Percentiles rank a stretch among this genome's conserved stretches.
Evolutionary conservation across 2,888 invertebrate genomes (phyloP).

Genomic region (Fabriciana adippe): DNA sequence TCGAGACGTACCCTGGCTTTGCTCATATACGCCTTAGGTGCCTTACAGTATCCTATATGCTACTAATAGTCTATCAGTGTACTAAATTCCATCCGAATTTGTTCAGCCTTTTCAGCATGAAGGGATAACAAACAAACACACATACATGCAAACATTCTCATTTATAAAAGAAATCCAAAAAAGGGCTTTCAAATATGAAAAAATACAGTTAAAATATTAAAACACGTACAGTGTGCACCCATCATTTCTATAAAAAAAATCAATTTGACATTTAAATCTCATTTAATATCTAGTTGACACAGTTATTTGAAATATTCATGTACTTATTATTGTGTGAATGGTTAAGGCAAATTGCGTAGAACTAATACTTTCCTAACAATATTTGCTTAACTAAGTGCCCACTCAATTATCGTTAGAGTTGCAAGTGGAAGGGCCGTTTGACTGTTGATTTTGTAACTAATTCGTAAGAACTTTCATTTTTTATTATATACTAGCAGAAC

Average conservation of each 20-base stretch:
- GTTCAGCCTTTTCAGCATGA: no score
- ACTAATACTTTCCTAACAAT: conserved; percentile 23
- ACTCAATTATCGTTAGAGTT: conserved; percentile 21
- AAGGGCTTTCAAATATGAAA: no score
- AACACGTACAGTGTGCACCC: background rate
- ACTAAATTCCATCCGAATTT: no score
- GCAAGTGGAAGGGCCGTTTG: conserved; percentile 7
- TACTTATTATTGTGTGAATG: conserved; percentile 20
- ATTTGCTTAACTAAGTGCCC: conserved; percentile 17
- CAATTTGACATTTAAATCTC: background rate
- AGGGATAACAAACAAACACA: no score
- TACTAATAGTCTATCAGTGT: no score
- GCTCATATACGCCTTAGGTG: no score
- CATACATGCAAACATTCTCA: no score
- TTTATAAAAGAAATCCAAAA: no score
- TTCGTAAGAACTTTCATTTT: conserved; percentile 14
- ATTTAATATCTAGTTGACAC: background rate
- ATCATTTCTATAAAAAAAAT: background rate
- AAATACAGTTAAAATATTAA: no score
- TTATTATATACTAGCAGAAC: background rate
- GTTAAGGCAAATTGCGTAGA: conserved; percentile 25
- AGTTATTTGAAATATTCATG: background rate
- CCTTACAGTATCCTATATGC: no score
- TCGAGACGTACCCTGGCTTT: no score
- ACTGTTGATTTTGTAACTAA: conserved; percentile 17